phyloP scores from a whole-genome alignment of 2,113 vertebrate genomes.

The Coreoperca whiteheadi region DNA sequence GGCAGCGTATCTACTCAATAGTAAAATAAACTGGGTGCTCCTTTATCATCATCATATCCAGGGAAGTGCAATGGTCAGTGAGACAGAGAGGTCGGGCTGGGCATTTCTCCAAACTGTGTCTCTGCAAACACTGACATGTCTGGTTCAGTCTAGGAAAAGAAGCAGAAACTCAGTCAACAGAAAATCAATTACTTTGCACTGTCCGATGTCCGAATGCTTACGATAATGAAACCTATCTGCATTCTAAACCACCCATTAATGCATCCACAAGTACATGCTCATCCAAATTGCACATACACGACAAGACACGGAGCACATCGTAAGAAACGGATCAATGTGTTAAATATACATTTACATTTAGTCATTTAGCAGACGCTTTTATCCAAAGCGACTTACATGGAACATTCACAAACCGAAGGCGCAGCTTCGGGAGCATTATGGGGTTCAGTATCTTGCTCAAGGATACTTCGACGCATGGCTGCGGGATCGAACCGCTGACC shows the following conservation, averaged over 20 bases:
- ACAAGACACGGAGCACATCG: background rate
- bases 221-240: background rate
- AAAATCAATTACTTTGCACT: slow-evolving; percentile 1
- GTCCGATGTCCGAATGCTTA: background rate
- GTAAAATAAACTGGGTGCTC: background rate
- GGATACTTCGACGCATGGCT: too few relatives aligned
- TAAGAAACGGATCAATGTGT: background rate
- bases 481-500: too few relatives aligned
- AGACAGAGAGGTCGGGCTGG: slow-evolving; percentile 82
- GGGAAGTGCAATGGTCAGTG: slow-evolving; percentile 68
- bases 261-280: background rate
- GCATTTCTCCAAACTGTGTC: slow-evolving; percentile 80
- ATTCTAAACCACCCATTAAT: background rate
- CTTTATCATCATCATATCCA: slow-evolving; percentile 19
- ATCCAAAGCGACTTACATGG: too few relatives aligned
- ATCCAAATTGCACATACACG: background rate
- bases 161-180: slow-evolving; percentile 18
- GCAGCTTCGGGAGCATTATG: too few relatives aligned
- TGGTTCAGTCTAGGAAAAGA: slow-evolving; percentile 74
- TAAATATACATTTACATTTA: too few relatives aligned
- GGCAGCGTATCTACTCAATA: slow-evolving; percentile 9
- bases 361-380: too few relatives aligned
- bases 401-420: too few relatives aligned
- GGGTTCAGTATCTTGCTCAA: too few relatives aligned
- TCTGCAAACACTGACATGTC: slow-evolving; percentile 79